Percentiles rank a stretch among this genome's conserved stretches.
Evolutionary conservation across 2,113 vertebrate species (phyloP).

Genomic region (Ammospiza caudacuta): DNA sequence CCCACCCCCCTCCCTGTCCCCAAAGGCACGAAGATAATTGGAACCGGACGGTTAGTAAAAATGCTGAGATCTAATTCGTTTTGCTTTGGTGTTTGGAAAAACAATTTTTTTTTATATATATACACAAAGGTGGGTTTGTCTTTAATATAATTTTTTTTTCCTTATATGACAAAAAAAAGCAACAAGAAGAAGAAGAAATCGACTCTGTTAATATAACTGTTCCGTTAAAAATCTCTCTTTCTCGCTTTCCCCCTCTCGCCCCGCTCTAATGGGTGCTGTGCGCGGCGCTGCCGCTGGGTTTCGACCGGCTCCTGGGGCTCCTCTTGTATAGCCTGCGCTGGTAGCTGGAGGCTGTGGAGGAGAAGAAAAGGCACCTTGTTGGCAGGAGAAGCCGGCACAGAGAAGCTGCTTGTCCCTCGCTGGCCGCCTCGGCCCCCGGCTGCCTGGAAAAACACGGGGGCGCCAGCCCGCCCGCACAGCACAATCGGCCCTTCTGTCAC

Average conservation of each 20-base stretch:
- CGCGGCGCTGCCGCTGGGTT: conserved; percentile 66
- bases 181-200: conserved; percentile 73
- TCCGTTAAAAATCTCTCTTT: conserved; percentile 76
- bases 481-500: background rate
- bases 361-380: conserved; percentile 40
- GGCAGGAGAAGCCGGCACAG: background rate
- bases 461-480: background rate
- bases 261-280: conserved; percentile 76
- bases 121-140: conserved; percentile 78
- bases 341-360: conserved; percentile 74
- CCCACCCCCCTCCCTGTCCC: conserved; percentile 70
- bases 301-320: conserved; percentile 74
- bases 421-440: background rate
- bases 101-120: conserved; percentile 62
- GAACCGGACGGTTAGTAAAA: conserved; percentile 71
- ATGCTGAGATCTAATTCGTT: conserved; percentile 78
- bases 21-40: conserved; percentile 78
- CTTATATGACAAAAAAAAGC: conserved; percentile 82
- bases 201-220: conserved; percentile 77
- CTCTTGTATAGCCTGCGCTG: conserved; percentile 80
- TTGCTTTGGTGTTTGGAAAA: conserved; percentile 79
- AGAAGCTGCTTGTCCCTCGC: background rate
- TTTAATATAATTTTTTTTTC: conserved; percentile 77
- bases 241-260: conserved; percentile 15
- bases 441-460: background rate